Evolutionary conservation across 2,797 vertebrate species (phyloP).

Genomic region (Danio choprae): DNA sequence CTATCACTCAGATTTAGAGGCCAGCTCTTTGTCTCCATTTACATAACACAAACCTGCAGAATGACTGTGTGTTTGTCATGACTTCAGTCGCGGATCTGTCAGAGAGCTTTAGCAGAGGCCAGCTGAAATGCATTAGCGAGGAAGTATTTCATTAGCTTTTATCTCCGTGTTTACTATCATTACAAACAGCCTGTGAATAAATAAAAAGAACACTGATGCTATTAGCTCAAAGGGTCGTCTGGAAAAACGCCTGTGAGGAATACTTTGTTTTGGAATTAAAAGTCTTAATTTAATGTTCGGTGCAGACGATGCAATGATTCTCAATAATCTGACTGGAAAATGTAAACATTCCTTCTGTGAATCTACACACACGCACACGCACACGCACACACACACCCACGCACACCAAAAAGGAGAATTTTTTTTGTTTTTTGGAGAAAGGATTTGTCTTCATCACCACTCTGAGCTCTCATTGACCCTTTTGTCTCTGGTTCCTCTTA

Average conservation of each 20-base stretch:
- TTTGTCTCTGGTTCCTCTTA: slow-evolving; percentile 33
- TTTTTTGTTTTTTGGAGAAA: not conserved
- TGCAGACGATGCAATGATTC: slow-evolving; percentile 47
- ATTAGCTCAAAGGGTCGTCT: slow-evolving; percentile 48
- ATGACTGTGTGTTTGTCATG: slow-evolving; percentile 36
- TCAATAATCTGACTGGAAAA: slow-evolving; percentile 50
- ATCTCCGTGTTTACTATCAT: slow-evolving; percentile 49
- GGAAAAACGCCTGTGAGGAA: slow-evolving; percentile 45
- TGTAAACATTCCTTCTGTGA: slow-evolving; percentile 3
- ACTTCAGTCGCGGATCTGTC: slow-evolving; percentile 33
- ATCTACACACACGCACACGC: slow-evolving; percentile 5
- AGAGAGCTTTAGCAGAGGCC: slow-evolving; percentile 25
- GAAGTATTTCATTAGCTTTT: slow-evolving; percentile 57
- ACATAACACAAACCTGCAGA: slow-evolving; percentile 43
- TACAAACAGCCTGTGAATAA: slow-evolving; percentile 52
- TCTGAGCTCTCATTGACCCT: slow-evolving; percentile 32
- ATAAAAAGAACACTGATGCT: slow-evolving; percentile 53
- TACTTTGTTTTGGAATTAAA: slow-evolving; percentile 50
- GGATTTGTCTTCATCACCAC: slow-evolving; percentile 27
- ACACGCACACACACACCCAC: too few species aligned
- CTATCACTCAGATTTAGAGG: slow-evolving; percentile 47
- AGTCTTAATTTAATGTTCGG: slow-evolving; percentile 52
- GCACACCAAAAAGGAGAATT: not conserved
- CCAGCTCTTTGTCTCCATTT: slow-evolving; percentile 19
- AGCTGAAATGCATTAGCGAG: slow-evolving; percentile 48